Percentiles rank a stretch among this genome's conserved stretches.
These are phyloP conservation scores for Cygnus atratus DNA, from an alignment of 2,113 vertebrate genomes.

Conservation along the genomic window DNA sequence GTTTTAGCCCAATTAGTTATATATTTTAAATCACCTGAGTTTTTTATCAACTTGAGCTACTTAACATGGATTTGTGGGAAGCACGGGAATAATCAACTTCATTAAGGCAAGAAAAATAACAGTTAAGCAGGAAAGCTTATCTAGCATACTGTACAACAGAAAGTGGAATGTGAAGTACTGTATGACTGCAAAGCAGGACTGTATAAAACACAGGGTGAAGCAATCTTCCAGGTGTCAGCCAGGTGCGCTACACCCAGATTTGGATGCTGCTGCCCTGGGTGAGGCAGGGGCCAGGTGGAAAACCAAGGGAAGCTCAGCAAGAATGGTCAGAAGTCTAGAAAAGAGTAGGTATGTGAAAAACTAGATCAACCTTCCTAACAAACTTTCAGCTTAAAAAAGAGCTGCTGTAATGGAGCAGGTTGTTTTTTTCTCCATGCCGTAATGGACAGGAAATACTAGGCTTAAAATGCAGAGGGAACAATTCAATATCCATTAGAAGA, in stretches of 20 bases:
- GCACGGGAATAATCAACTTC: background rate
- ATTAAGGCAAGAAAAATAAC: background rate
- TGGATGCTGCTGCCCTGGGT: background rate
- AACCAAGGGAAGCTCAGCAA: background rate
- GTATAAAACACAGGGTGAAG: background rate
- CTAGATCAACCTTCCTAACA: background rate
- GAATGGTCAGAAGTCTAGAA: background rate
- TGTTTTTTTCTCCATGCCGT: background rate
- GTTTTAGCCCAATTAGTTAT: constrained; percentile 11
- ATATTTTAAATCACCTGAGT: constrained; percentile 12
- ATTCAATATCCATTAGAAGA: background rate
- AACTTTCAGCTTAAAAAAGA: background rate
- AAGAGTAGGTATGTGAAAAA: background rate
- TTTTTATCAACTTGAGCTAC: background rate
- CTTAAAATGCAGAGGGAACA: background rate
- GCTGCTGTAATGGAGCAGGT: background rate
- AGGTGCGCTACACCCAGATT: background rate
- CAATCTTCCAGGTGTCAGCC: background rate
- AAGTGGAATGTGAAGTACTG: background rate
- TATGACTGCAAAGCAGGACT: background rate
- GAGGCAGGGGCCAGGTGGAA: background rate
- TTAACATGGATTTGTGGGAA: background rate
- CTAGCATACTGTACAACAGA: background rate
- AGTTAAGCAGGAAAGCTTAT: background rate
- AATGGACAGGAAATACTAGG: background rate